Percentiles rank a stretch among this genome's conserved stretches.
Conservation (phyloP, 2,888 invertebrate species). For the Pandemis cinnamomeana region DNA sequence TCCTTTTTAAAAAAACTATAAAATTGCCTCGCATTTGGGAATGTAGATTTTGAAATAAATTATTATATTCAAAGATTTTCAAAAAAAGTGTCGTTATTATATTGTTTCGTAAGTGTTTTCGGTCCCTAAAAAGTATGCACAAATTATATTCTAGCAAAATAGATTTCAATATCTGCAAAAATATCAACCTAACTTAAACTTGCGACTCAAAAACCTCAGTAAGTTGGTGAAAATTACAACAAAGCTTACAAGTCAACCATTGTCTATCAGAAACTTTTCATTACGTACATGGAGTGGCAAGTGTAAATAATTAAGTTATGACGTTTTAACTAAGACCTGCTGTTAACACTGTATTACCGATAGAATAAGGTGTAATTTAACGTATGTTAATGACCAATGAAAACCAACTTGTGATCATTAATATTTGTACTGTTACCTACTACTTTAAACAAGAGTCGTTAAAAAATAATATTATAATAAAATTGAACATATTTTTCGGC, state of each 20-base stretch:
- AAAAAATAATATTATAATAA: constrained; percentile 83
- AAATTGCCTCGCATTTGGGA: constrained; percentile 85
- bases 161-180: constrained; percentile 7
- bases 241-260: background rate
- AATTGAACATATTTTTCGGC: constrained; percentile 85
- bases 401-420: constrained; percentile 86
- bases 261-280: background rate
- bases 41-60: constrained; percentile 80
- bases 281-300: constrained; percentile 43
- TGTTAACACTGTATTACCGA: constrained; percentile 78
- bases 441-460: constrained; percentile 85
- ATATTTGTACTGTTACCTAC: constrained; percentile 86
- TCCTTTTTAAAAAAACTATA: constrained; percentile 67
- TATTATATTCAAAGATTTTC: constrained; percentile 76
- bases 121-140: constrained; percentile 70
- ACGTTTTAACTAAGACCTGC: constrained; percentile 74
- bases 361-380: constrained; percentile 82
- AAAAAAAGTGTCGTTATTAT: constrained; percentile 75
- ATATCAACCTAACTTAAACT: background rate
- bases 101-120: constrained; percentile 71
- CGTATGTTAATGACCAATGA: constrained; percentile 86
- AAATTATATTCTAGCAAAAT: constrained; percentile 43
- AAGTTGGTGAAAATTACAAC: background rate
- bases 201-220: constrained; percentile 11
- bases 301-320: constrained; percentile 73